Conservation (phyloP, 1,140 invertebrate species). For the Acyrthosiphon pisum region DNA sequence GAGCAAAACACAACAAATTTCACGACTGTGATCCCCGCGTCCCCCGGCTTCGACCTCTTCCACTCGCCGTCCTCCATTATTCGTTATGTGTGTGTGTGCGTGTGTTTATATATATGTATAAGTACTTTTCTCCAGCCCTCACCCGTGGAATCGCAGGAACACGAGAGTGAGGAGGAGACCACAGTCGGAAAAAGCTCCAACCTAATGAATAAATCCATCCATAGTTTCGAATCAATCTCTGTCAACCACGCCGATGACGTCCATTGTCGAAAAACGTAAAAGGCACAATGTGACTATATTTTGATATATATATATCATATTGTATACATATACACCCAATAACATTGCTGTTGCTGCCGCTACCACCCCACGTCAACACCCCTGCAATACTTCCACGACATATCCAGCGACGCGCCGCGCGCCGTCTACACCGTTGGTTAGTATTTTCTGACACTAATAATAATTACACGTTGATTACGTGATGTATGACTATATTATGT, state of each 20-base stretch:
- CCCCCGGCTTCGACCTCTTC: not conserved
- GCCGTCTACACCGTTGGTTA: not conserved
- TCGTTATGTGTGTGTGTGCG: not conserved
- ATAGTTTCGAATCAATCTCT: constrained; percentile 57
- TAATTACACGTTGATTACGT: constrained; percentile 53
- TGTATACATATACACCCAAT: not conserved
- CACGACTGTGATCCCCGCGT: not conserved
- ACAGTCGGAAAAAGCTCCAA: constrained; percentile 26
- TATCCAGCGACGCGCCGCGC: not conserved
- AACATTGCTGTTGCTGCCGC: not conserved
- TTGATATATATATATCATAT: constrained; percentile 3
- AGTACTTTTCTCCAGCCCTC: not conserved
- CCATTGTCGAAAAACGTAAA: constrained; percentile 44
- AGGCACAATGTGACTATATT: constrained; percentile 53
- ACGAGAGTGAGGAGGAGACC: too few relatives aligned
- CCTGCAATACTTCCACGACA: not conserved
- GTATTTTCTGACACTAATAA: constrained; percentile 7
- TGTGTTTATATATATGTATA: not conserved
- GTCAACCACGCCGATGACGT: constrained; percentile 54
- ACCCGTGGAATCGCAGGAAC: not conserved
- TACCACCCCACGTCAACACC: not conserved
- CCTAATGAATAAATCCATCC: constrained; percentile 55
- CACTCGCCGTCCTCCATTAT: not conserved
- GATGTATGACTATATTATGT: constrained; percentile 38
- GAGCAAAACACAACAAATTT: constrained; percentile 47